These are phyloP conservation scores for Leucophenga maculata DNA, from an alignment of 2,888 invertebrate genomes.

Conservation along the genomic window DNA sequence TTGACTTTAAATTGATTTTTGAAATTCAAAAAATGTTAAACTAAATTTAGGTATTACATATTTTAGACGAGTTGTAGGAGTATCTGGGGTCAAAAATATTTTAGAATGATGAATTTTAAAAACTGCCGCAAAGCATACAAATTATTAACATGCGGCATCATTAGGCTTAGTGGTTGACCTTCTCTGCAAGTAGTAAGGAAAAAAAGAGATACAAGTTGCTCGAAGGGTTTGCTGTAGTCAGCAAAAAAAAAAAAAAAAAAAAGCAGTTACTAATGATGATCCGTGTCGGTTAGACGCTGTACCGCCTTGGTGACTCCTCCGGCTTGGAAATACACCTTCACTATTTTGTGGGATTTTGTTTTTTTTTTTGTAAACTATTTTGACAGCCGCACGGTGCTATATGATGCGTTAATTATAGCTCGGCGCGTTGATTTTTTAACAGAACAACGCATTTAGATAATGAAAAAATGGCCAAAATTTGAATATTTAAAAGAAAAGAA, in stretches of 20 bases:
- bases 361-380: slow-evolving; percentile 47
- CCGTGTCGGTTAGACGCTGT: neutral
- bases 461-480: neutral
- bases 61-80: no score
- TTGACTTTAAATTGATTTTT: no score
- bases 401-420: slow-evolving; percentile 64
- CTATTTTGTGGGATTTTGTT: neutral
- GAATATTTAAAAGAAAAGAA: neutral
- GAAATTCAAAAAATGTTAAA: no score
- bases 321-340: neutral
- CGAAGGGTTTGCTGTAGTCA: slow-evolving; percentile 7
- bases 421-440: slow-evolving; percentile 51
- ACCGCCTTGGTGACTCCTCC: neutral
- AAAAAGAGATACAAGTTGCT: neutral
- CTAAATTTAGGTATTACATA: no score
- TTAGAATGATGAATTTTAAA: slow-evolving; percentile 37
- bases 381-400: slow-evolving; percentile 62
- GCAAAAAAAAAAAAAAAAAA: no score
- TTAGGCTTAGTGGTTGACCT: slow-evolving; percentile 10
- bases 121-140: slow-evolving; percentile 12
- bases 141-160: slow-evolving; percentile 18
- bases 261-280: slow-evolving; percentile 21
- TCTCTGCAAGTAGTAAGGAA: neutral
- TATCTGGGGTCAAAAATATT: no score
- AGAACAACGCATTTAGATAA: slow-evolving; percentile 40